Conservation (phyloP, 1,140 invertebrate genomes). For the Drosophila rhopaloa region DNA sequence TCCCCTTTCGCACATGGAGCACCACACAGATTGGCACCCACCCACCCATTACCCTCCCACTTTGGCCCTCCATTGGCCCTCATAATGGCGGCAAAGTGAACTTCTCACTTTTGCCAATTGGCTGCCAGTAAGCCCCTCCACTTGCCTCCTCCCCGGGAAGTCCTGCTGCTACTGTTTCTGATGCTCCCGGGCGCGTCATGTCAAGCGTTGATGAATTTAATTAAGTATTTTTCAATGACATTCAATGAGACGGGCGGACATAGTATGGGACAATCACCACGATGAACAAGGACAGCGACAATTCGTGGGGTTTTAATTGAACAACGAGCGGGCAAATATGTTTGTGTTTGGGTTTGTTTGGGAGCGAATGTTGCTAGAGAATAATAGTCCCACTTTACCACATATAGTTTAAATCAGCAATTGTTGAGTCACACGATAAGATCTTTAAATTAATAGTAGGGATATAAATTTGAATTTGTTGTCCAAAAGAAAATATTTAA, state of each 20-base stretch:
- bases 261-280: slow-evolving; percentile 3
- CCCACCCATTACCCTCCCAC: slow-evolving; percentile 9
- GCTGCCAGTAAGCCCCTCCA: slow-evolving; percentile 51
- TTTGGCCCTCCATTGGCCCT: slow-evolving; percentile 35
- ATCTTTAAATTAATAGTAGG: not conserved
- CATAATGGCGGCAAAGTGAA: slow-evolving; percentile 74
- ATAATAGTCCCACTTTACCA: not conserved
- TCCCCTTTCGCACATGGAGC: slow-evolving; percentile 44
- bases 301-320: slow-evolving; percentile 64
- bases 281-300: slow-evolving; percentile 20
- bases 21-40: slow-evolving; percentile 4
- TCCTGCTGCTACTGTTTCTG: not conserved
- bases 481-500: too few relatives aligned
- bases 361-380: not conserved
- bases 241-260: slow-evolving; percentile 43
- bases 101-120: slow-evolving; percentile 75
- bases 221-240: slow-evolving; percentile 81
- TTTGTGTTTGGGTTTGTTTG: slow-evolving; percentile 20
- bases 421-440: not conserved
- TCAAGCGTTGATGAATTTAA: slow-evolving; percentile 82
- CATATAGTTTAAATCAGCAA: slow-evolving; percentile 9
- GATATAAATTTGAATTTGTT: too few relatives aligned
- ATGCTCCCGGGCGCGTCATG: slow-evolving; percentile 51
- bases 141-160: not conserved
- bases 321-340: slow-evolving; percentile 35